phyloP scores from a whole-genome alignment of 2,888 invertebrate species.

The Daptonema setosum region DNA sequence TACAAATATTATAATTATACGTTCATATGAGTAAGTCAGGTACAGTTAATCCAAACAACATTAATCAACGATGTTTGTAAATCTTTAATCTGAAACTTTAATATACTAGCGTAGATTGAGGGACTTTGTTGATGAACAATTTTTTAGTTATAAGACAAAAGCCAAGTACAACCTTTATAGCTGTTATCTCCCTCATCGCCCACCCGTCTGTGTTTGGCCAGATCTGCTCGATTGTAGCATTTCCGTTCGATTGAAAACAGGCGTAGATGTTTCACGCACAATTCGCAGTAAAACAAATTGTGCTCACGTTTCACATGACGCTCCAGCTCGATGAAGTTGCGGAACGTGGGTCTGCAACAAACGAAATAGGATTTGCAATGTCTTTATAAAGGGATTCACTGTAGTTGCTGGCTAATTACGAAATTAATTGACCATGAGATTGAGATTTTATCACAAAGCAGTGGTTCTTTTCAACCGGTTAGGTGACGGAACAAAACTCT shows the following conservation, averaged over 20 bases:
- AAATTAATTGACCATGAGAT: not conserved
- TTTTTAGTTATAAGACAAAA: no score
- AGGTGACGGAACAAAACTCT: not conserved
- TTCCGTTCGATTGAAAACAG: slow-evolving; percentile 61
- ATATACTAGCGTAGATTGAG: no score
- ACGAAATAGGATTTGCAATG: no score
- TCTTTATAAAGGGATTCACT: no score
- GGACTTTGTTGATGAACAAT: no score
- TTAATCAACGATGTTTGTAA: no score
- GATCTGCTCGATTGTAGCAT: slow-evolving; percentile 56
- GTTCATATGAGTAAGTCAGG: no score
- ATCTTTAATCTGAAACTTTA: no score
- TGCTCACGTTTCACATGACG: slow-evolving; percentile 70
- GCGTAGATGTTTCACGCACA: slow-evolving; percentile 65
- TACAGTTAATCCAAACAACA: no score
- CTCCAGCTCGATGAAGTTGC: slow-evolving; percentile 52
- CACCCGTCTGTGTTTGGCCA: slow-evolving; percentile 57
- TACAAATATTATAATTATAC: no score
- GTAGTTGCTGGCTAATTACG: no score
- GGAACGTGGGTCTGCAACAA: slow-evolving; percentile 37
- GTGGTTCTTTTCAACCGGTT: not conserved
- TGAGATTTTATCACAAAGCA: not conserved
- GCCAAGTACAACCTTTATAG: slow-evolving; percentile 52
- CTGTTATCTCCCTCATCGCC: slow-evolving; percentile 80
- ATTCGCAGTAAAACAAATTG: slow-evolving; percentile 66